Percentiles rank a stretch among this genome's conserved stretches.
phyloP scores from a whole-genome alignment of 2,797 vertebrate genomes.

The Melanitta fusca region DNA sequence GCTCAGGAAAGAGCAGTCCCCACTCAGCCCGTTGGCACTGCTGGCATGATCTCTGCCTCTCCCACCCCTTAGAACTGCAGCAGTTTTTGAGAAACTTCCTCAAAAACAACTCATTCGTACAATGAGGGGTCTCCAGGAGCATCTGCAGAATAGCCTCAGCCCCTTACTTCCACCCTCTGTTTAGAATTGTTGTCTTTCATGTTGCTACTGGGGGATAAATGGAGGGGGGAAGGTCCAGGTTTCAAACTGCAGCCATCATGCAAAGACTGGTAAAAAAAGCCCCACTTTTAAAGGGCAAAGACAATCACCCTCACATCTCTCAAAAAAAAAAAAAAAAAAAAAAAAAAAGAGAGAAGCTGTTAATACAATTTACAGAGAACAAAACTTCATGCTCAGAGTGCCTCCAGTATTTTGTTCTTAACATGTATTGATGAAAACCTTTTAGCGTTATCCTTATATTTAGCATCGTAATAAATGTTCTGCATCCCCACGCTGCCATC shows the following conservation, averaged over 20 bases:
- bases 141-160: not conserved
- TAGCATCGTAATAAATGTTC: conserved; percentile 18
- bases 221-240: not conserved
- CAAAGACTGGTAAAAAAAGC: not conserved
- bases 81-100: not conserved
- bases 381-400: not conserved
- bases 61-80: not conserved
- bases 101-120: not conserved
- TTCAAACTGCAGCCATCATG: not conserved
- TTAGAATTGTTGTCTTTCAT: fast-evolving
- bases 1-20: fast-evolving
- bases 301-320: fast-evolving
- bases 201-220: not conserved
- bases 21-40: not conserved
- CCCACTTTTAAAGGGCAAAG: not conserved
- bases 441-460: conserved; percentile 16
- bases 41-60: not conserved
- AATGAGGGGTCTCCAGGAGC: not conserved
- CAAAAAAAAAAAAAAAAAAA: not conserved
- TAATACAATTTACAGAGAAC: not conserved
- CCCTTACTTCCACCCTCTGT: not conserved
- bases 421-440: not conserved
- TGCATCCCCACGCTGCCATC: not conserved
- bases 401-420: not conserved
- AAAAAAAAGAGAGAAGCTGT: not conserved